Evolutionary conservation across 2,113 vertebrate species (phyloP), one percentile per base, ranked within the genome.

Genomic region (Pseudopipra pipra): DNA sequence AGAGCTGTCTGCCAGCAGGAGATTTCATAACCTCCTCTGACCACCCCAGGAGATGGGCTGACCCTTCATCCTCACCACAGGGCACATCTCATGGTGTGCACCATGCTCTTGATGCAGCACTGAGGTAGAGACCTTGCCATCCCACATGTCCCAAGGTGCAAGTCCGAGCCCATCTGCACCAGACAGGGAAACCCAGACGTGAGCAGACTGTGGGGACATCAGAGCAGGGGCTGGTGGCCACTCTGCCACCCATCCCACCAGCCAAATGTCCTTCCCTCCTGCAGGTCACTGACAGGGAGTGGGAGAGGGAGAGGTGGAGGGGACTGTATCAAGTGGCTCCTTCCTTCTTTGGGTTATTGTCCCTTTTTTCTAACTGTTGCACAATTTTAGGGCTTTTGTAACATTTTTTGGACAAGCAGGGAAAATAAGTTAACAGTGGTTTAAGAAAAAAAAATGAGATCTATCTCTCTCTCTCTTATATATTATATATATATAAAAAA

Each of bases 311-410:
- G 68, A 1, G 5, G 56, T 67, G 71, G 71, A 90, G 61, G 55
- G 82, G 46, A 87, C 71, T 87, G 20, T 75, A 31, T 49, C 0
- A 16, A 97, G 86, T 2, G 2, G 94, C 92, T 95, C 83, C 95
- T 93, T 97, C 79, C 95, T 94, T 89, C 83, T 90, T 95, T 93
- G 85, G 92, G 85, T 89, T 71, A 59, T 92, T 93, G 88, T 88
- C 88, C 90, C 85, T 85, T 93, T 97, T 97, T 97, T 96, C 85
- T 96, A 97, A 96, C 84, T 83, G 94, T 97, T 97, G 97, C 96
- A 97, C 96, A 97, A 84, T 93, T 95, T 94, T 97, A 97, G 96
- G 95, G 95, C 94, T 97, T 97, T 97, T 95, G 73, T 96, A 97
- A 95, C 37, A 67, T 93, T 96, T 96, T 96, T 94, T 97, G 62